Percentiles rank a stretch among this genome's conserved stretches.
These are phyloP conservation scores for Drosophila bunnanda DNA, from an alignment of 2,888 invertebrate genomes.

Conservation along the genomic window DNA sequence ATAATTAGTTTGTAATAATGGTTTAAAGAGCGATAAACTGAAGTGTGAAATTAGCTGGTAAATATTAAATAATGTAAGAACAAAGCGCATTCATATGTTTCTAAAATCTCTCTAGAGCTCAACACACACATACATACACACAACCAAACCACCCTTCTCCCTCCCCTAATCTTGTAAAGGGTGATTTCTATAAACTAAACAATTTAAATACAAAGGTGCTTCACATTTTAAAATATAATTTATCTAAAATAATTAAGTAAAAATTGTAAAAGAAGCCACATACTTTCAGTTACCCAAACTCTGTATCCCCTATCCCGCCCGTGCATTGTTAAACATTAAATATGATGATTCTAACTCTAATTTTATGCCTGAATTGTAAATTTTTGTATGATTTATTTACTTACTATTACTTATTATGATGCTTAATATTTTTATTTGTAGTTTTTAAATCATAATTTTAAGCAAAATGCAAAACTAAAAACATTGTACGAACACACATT, in stretches of 20 bases:
- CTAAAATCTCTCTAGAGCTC: conserved; percentile 33
- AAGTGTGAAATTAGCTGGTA: conserved; percentile 49
- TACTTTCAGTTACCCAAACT: background rate
- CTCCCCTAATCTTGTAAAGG: background rate
- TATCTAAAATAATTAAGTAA: conserved; percentile 67
- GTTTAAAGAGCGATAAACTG: conserved; percentile 39
- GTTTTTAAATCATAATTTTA: conserved; percentile 15
- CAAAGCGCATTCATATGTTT: conserved; percentile 26
- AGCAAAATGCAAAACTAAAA: conserved; percentile 8
- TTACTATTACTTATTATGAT: conserved; percentile 43
- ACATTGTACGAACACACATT: conserved; percentile 63
- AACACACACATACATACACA: background rate
- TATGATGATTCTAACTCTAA: background rate
- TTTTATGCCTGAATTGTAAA: conserved; percentile 29
- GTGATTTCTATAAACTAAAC: background rate
- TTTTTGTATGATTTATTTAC: conserved; percentile 42
- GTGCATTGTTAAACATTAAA: conserved; percentile 2
- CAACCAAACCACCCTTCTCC: background rate
- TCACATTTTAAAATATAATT: conserved; percentile 7
- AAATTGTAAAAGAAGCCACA: conserved; percentile 37
- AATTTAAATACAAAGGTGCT: conserved; percentile 6
- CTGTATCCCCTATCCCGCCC: background rate
- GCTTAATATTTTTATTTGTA: conserved; percentile 17
- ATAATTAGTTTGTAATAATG: conserved; percentile 29
- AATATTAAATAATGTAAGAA: conserved; percentile 22